Percentiles rank a stretch among this genome's conserved stretches.
Conservation (phyloP, 2,797 vertebrate genomes). For the Cercopithecus mitis region DNA sequence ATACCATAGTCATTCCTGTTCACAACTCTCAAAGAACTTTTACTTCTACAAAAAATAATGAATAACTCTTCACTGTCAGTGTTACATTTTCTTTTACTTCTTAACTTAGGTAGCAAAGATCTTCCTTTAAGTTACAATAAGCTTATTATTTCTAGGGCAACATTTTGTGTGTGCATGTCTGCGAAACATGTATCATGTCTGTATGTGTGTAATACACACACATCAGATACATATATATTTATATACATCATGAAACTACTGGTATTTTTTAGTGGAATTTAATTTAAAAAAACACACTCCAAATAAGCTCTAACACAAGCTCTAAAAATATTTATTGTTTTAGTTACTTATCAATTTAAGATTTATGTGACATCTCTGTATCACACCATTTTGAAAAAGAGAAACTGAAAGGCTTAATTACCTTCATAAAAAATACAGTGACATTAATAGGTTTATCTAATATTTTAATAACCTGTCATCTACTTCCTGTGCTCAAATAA, state of each 20-base stretch:
- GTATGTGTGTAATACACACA: not conserved
- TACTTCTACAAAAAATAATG: not conserved
- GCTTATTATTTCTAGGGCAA: not conserved
- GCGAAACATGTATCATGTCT: not conserved
- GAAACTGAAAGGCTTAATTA: not conserved
- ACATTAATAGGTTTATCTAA: not conserved
- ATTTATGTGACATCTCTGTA: not conserved
- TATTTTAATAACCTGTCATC: not conserved
- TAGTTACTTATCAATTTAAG: not conserved
- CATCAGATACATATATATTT: not conserved
- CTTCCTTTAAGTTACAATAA: not conserved
- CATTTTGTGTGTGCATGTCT: not conserved
- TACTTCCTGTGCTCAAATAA: not conserved
- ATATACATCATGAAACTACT: not conserved
- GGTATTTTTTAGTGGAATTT: not conserved
- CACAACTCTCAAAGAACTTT: not conserved
- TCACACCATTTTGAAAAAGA: slow-evolving; percentile 19
- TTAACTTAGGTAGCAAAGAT: not conserved
- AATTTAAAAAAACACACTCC: not conserved
- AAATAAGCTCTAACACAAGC: not conserved
- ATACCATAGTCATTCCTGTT: not conserved
- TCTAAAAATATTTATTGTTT: not conserved
- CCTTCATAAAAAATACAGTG: not conserved
- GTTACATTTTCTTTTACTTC: not conserved
- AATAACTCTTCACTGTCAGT: not conserved